These are phyloP conservation scores for Varanus komodoensis DNA, from an alignment of 2,113 vertebrate genomes.

Conservation along the genomic window DNA sequence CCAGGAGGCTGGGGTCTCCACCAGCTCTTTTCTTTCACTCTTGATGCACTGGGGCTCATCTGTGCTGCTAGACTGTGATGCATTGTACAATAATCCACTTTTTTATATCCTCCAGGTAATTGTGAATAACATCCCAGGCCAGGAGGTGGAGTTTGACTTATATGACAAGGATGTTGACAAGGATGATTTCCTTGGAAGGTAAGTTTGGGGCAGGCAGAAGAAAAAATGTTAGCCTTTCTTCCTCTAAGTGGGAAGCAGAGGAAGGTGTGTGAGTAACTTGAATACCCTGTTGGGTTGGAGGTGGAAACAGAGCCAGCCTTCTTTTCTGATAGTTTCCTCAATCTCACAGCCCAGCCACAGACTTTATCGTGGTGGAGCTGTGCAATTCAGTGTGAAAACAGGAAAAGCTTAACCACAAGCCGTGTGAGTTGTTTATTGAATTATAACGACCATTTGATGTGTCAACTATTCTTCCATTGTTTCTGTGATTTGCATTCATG, in stretches of 20 bases:
- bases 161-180: constrained; percentile 93
- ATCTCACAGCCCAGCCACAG: neutral
- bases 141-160: constrained; percentile 89
- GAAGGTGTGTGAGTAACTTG: neutral
- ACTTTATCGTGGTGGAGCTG: neutral
- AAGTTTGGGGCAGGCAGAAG: neutral
- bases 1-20: neutral
- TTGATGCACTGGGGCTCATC: neutral
- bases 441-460: neutral
- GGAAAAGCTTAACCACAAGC: neutral
- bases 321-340: neutral
- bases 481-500: neutral
- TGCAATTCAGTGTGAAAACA: neutral
- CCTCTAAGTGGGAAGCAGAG: neutral
- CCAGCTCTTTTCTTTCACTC: neutral
- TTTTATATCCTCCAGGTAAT: constrained; percentile 77
- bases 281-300: neutral
- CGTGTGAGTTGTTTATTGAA: neutral
- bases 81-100: neutral
- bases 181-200: constrained; percentile 93
- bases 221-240: neutral
- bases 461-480: neutral
- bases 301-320: neutral
- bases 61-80: neutral
- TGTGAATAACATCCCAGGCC: constrained; percentile 86